Conservation (phyloP, 2,888 invertebrate genomes). For the Pandemis heparana region DNA sequence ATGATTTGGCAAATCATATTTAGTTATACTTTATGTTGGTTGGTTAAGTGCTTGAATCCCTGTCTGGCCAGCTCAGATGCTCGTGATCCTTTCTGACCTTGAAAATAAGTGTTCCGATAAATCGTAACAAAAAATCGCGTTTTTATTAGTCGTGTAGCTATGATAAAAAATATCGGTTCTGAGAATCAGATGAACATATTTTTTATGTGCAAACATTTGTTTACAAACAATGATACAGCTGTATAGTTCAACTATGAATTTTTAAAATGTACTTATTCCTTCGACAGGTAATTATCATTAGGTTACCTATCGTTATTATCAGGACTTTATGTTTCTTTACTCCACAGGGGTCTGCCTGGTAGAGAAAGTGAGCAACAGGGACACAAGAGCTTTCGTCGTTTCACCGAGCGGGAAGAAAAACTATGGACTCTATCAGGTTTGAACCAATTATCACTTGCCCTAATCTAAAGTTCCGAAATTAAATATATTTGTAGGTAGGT, state of each 20-base stretch:
- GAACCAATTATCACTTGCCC: not conserved
- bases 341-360: slow-evolving; percentile 79
- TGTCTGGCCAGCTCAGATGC: not conserved
- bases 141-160: slow-evolving; percentile 35
- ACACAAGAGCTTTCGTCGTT: slow-evolving; percentile 61
- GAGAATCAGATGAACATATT: not conserved
- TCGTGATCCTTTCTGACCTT: not conserved
- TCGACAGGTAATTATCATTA: too few relatives aligned
- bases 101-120: not conserved
- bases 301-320: too few relatives aligned
- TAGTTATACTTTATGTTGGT: too few relatives aligned
- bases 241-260: too few relatives aligned
- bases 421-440: slow-evolving; percentile 78
- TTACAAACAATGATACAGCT: not conserved
- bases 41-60: too few relatives aligned
- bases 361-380: slow-evolving; percentile 76
- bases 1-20: too few relatives aligned
- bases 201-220: not conserved
- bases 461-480: too few relatives aligned
- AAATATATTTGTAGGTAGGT: too few relatives aligned
- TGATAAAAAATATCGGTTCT: not conserved
- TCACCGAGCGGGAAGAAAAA: slow-evolving; percentile 69
- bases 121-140: slow-evolving; percentile 36
- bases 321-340: slow-evolving; percentile 38
- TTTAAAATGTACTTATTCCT: too few relatives aligned